Conservation (phyloP, 2,888 invertebrate genomes). For the Dynastes hyllus region DNA sequence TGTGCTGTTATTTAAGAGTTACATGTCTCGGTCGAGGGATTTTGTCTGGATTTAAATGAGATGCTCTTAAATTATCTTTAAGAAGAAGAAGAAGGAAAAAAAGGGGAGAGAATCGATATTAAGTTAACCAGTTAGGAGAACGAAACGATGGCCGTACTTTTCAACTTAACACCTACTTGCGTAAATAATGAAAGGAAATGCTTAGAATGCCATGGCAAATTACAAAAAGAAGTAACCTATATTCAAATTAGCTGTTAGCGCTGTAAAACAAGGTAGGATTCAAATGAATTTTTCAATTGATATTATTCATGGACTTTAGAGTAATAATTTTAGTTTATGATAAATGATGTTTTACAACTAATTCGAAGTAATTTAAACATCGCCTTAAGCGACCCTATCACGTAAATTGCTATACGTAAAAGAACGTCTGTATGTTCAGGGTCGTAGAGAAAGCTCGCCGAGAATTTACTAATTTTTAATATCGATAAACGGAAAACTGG, state of each 20-base stretch:
- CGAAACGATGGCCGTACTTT: background rate
- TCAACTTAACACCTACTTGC: background rate
- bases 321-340: too few species aligned
- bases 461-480: slow-evolving; percentile 39
- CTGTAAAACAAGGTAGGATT: too few species aligned
- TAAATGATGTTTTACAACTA: too few species aligned
- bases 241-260: too few species aligned
- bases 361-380: background rate
- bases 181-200: too few species aligned
- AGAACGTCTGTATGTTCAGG: background rate
- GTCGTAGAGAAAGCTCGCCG: background rate
- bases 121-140: slow-evolving; percentile 65
- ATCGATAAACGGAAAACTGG: slow-evolving; percentile 21
- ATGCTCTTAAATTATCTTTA: slow-evolving; percentile 69
- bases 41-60: slow-evolving; percentile 68
- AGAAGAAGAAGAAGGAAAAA: slow-evolving; percentile 41
- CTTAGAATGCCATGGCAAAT: too few species aligned
- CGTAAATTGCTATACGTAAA: too few species aligned
- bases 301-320: too few species aligned
- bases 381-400: background rate
- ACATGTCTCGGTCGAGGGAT: slow-evolving; percentile 67
- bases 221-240: too few species aligned
- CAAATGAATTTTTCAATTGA: too few species aligned
- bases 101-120: slow-evolving; percentile 43
- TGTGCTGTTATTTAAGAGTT: slow-evolving; percentile 70